Evolutionary conservation across 2,888 invertebrate genomes (phyloP), one percentile per base, ranked within the genome.

Genomic region (Liposcelis brunnea): DNA sequence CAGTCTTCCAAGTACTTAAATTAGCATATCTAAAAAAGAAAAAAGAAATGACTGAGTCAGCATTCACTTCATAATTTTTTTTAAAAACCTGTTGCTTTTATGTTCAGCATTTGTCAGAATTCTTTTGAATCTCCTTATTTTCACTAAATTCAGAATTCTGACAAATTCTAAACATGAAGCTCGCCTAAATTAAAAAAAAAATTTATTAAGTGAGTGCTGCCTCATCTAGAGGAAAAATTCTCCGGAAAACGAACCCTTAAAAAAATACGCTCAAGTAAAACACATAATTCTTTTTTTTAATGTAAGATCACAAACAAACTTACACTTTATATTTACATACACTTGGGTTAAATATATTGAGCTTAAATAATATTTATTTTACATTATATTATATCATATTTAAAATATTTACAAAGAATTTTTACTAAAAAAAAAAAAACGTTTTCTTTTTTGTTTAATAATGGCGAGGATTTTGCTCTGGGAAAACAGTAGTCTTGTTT

Each of bases 291-390:
- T 16, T 15, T 15, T 10, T 40, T 40, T 40, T 40, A 40, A 19
- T 40, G 40, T 40, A 40, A 19, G 40, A 40, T 40, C 40, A 40
- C 40, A 40, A 40, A 40, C 40, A 21, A 26, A 40, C 21, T 40
- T 40, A 40, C 19, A 40, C 40, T 19, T 12, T 16, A n/a, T 40
- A 40, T 40, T 40, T 40, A 40, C 40, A 40, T 40, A 40, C 21
- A 40, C 40, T 40, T n/a, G 16, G 16, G 40, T 40, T 40, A 40
- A 40, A 40, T 40, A 26, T 26, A 40, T 40, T 40, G 40, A 40
- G 40, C 40, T 40, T 40, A 40, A 40, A 40, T 40, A 40, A 19
- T 40, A 16, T 18, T 40, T 21, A 19, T 19, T 18, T 16, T 40
- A 18, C 21, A 40, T 8, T 19, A 10, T 40, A 40, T 40, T 5